Conservation (phyloP, 2,113 vertebrate species). For the Heterocephalus glaber region DNA sequence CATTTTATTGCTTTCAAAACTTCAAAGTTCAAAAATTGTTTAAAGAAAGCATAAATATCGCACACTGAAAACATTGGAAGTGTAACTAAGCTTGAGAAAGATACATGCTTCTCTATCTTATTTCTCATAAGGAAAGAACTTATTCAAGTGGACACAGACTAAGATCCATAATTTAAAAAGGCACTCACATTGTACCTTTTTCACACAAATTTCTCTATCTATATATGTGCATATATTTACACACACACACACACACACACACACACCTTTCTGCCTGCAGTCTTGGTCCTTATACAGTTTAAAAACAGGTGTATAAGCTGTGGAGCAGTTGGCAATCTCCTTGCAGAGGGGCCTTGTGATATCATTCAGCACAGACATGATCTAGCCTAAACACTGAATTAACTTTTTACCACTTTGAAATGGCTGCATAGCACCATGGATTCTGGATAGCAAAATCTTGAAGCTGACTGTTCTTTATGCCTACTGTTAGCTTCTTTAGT, state of each 20-base stretch:
- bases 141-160: neutral
- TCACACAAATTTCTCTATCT: neutral
- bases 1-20: constrained; percentile 43
- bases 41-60: neutral
- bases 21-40: constrained; percentile 15
- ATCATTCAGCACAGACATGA: neutral
- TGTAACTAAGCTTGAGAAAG: neutral
- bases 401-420: neutral
- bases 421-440: neutral
- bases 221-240: no score
- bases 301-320: neutral
- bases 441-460: neutral
- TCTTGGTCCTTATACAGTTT: neutral
- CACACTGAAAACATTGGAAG: neutral
- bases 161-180: neutral
- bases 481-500: neutral
- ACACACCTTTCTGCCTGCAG: neutral
- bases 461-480: neutral
- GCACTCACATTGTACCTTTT: neutral
- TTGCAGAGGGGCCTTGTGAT: neutral
- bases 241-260: neutral
- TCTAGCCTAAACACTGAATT: neutral
- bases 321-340: neutral
- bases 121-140: neutral
- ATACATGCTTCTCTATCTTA: neutral